These are phyloP conservation scores for Megaptera novaeangliae DNA, from an alignment of 2,113 vertebrate species.

Conservation along the genomic window DNA sequence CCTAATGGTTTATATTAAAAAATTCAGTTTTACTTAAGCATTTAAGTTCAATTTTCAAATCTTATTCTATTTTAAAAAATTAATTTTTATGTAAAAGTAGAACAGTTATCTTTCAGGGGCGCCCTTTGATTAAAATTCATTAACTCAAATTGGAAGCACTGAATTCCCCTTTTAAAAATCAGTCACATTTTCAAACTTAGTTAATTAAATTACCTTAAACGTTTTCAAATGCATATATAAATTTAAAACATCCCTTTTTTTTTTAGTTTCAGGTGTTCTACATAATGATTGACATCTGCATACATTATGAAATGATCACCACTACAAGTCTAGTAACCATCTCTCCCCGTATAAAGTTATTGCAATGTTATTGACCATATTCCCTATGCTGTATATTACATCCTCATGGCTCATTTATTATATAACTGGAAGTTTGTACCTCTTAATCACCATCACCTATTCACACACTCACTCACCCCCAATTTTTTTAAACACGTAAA, in stretches of 20 bases:
- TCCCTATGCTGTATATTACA: background rate
- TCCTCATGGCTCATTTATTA: background rate
- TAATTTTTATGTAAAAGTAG: background rate
- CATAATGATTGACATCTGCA: background rate
- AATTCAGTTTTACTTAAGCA: background rate
- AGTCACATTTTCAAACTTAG: background rate
- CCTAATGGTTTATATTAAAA: background rate
- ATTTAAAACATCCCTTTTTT: background rate
- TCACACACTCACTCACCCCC: background rate
- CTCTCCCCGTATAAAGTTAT: background rate
- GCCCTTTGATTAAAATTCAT: background rate
- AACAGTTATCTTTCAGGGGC: background rate
- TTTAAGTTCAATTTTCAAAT: background rate
- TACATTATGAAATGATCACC: background rate
- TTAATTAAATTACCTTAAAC: background rate
- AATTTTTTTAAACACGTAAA: background rate
- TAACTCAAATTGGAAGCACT: background rate
- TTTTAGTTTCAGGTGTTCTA: background rate
- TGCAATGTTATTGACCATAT: background rate
- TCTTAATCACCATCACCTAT: background rate
- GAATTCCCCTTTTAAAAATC: background rate
- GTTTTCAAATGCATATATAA: background rate
- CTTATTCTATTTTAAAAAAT: background rate
- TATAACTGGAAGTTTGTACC: background rate
- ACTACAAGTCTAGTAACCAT: background rate